Conservation (phyloP, 2,797 vertebrate genomes). For the Malurus leucopterus region DNA sequence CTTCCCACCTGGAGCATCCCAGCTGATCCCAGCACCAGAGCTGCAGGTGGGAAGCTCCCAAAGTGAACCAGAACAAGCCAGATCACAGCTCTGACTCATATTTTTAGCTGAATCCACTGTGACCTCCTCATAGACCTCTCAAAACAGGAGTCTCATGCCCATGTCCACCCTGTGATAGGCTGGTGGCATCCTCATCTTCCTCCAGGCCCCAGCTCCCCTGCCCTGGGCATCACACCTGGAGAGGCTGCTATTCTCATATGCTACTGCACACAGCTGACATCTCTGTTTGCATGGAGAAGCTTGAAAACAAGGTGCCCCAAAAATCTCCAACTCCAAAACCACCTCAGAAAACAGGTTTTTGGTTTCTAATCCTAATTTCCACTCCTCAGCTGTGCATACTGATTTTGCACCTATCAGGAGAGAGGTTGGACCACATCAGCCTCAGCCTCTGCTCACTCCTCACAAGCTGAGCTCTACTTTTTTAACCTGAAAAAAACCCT, state of each 20-base stretch:
- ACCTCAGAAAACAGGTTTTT: not conserved
- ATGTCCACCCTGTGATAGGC: rapidly evolving
- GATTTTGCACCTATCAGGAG: not conserved
- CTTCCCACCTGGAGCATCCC: not conserved
- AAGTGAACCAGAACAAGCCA: not conserved
- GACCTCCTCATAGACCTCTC: not conserved
- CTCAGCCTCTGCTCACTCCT: not conserved
- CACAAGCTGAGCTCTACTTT: not conserved
- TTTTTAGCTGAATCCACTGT: not conserved
- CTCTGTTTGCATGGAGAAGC: not conserved
- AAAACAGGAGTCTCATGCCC: not conserved
- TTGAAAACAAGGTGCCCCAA: not conserved
- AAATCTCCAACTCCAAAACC: not conserved
- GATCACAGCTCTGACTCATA: not conserved
- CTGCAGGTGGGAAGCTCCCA: not conserved
- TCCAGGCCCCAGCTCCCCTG: not conserved
- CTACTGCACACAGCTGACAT: not conserved
- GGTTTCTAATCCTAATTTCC: not conserved
- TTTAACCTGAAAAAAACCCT: not conserved
- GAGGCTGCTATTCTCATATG: rapidly evolving
- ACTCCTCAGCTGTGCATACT: not conserved
- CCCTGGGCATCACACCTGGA: not conserved
- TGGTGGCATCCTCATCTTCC: not conserved
- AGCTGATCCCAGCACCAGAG: not conserved
- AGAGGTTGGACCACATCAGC: not conserved